A percentile compares a stretch with the other conserved stretches of the same genome.
Conservation (phyloP, 2,888 invertebrate genomes). For the Beris morrisii region DNA sequence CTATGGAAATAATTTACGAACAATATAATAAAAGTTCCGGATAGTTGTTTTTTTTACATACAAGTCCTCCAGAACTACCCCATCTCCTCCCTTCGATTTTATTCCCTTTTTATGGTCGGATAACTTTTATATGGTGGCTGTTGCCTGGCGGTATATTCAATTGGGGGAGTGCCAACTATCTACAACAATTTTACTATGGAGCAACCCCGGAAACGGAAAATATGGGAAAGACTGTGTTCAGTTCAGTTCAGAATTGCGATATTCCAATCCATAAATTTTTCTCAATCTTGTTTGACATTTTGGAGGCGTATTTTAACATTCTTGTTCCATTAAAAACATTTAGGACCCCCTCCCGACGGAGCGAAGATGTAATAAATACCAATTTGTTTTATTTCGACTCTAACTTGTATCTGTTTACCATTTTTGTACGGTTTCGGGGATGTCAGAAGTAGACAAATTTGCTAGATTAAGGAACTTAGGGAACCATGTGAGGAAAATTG, state of each 20-base stretch:
- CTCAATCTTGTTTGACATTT: conserved; percentile 30
- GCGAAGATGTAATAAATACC: conserved; percentile 19
- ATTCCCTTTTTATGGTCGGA: conserved; percentile 7
- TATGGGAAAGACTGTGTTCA: no score
- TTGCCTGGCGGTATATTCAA: no score
- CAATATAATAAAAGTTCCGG: conserved; percentile 20
- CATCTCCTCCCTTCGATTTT: conserved; percentile 4
- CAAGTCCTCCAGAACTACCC: no score
- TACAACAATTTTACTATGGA: no score
- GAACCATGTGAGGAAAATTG: no score
- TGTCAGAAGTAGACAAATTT: no score
- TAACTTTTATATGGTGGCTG: background rate
- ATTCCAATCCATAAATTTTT: conserved; percentile 31
- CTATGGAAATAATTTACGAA: conserved; percentile 11
- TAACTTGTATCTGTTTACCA: no score
- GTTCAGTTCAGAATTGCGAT: background rate
- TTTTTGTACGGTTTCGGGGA: no score
- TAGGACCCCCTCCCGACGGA: background rate
- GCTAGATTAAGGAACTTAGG: no score
- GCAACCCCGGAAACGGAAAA: no score
- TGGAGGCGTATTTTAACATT: conserved; percentile 28
- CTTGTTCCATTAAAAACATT: conserved; percentile 31
- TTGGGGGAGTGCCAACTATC: no score
- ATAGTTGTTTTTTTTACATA: conserved; percentile 12
- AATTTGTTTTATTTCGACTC: conserved; percentile 22